Conservation (phyloP, 2,113 vertebrate genomes). For the Columba livia region DNA sequence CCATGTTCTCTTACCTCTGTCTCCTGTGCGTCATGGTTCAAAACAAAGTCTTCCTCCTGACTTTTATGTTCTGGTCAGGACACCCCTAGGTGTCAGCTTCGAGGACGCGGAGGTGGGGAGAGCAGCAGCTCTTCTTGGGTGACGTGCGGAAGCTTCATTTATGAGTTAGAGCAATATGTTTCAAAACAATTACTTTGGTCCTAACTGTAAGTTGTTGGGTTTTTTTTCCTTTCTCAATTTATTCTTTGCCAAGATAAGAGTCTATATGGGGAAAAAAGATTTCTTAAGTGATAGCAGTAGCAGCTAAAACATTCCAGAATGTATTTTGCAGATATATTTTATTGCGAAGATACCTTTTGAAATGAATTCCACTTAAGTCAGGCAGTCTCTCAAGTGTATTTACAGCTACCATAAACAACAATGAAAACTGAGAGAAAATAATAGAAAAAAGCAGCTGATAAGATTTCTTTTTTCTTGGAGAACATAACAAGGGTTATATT, state of each 20-base stretch:
- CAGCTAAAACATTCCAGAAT: background rate
- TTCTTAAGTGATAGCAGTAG: background rate
- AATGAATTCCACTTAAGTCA: background rate
- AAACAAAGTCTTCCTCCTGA: background rate
- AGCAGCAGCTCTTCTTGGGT: background rate
- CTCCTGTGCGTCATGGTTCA: background rate
- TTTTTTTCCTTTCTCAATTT: background rate
- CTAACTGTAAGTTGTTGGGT: background rate
- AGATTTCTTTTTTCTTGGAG: background rate
- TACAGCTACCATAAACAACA: background rate
- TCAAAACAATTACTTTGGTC: background rate
- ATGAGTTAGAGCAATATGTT: background rate
- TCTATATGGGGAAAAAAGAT: background rate
- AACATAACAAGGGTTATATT: background rate
- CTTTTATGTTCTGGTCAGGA: background rate
- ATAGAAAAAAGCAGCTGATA: background rate
- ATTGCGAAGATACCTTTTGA: background rate
- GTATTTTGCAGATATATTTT: background rate
- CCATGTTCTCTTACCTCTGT: background rate
- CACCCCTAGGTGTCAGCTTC: background rate
- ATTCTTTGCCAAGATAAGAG: background rate
- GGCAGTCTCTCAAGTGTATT: background rate
- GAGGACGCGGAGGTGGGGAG: background rate
- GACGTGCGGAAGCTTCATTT: fast-evolving
- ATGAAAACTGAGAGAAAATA: background rate